phyloP scores from a whole-genome alignment of 1,140 invertebrate species.

The Lithobius niger region DNA sequence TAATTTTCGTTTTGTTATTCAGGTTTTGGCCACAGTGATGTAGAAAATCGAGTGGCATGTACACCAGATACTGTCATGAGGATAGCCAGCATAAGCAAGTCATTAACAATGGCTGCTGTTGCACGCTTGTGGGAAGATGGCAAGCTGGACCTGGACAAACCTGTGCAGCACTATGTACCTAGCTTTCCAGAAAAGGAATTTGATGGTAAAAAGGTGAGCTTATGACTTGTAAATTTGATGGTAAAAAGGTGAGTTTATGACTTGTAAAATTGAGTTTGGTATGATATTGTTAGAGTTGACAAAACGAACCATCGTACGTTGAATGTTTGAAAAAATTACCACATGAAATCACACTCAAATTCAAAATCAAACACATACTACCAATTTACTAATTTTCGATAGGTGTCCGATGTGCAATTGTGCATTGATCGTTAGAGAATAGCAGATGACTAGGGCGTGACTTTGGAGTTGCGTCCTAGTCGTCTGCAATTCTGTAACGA shows the following conservation, averaged over 20 bases:
- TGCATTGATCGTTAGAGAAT: too few species aligned
- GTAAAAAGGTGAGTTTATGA: conserved; percentile 27
- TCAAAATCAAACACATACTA: too few species aligned
- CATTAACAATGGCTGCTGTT: conserved; percentile 41
- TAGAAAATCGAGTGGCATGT: conserved; percentile 42
- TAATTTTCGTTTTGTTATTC: too few species aligned
- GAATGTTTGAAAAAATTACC: too few species aligned
- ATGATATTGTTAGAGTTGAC: too few species aligned
- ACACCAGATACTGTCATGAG: conserved; percentile 40
- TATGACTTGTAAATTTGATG: conserved; percentile 23
- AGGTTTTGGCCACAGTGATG: conserved; percentile 45
- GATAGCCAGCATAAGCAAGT: conserved; percentile 50
- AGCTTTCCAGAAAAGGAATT: conserved; percentile 40
- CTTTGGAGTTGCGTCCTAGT: too few species aligned
- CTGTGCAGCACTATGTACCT: conserved; percentile 40
- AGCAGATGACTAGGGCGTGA: too few species aligned
- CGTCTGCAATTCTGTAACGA: too few species aligned
- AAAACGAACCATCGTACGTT: too few species aligned
- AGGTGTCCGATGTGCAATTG: too few species aligned
- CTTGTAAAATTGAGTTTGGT: conserved; percentile 25
- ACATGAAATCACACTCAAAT: too few species aligned
- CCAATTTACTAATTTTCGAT: too few species aligned
- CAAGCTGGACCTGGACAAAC: conserved; percentile 42
- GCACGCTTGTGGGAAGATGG: conserved; percentile 41
- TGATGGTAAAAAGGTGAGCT: conserved; percentile 31